These are phyloP conservation scores for Carcina quercana DNA, from an alignment of 2,888 invertebrate species.

Conservation along the genomic window DNA sequence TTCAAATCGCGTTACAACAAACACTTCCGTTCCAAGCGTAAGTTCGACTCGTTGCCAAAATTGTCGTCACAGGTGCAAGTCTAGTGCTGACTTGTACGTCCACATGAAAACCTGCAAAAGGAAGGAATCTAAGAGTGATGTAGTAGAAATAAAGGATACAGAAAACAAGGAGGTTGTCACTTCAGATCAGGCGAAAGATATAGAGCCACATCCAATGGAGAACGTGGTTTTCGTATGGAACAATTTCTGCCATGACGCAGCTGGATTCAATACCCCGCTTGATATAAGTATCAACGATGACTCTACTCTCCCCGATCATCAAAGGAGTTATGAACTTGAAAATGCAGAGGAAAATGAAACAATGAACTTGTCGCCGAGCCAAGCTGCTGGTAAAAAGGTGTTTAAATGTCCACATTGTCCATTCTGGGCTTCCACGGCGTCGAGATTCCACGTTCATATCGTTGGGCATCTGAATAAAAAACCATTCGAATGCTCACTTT, in stretches of 20 bases:
- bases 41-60: slow-evolving; percentile 89
- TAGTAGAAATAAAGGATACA: slow-evolving; percentile 18
- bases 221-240: slow-evolving; percentile 90
- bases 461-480: slow-evolving; percentile 94
- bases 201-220: slow-evolving; percentile 83
- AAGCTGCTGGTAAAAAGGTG: slow-evolving; percentile 82
- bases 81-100: slow-evolving; percentile 83
- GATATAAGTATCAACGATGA: slow-evolving; percentile 64
- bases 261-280: slow-evolving; percentile 55
- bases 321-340: slow-evolving; percentile 49
- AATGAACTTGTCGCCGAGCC: slow-evolving; percentile 76
- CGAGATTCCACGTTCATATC: slow-evolving; percentile 94
- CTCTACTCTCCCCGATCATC: slow-evolving; percentile 51
- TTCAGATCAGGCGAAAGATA: slow-evolving; percentile 44
- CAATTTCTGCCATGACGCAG: slow-evolving; percentile 69
- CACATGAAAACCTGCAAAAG: slow-evolving; percentile 84
- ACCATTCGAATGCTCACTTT: slow-evolving; percentile 96
- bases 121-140: slow-evolving; percentile 24
- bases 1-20: slow-evolving; percentile 48
- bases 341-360: slow-evolving; percentile 66
- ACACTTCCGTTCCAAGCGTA: slow-evolving; percentile 58
- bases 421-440: slow-evolving; percentile 95
- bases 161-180: slow-evolving; percentile 46
- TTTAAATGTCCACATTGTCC: slow-evolving; percentile 95
- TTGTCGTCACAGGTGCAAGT: slow-evolving; percentile 91